Evolutionary conservation across 1,140 invertebrate species (phyloP).

Genomic region (Diabrotica virgifera): DNA sequence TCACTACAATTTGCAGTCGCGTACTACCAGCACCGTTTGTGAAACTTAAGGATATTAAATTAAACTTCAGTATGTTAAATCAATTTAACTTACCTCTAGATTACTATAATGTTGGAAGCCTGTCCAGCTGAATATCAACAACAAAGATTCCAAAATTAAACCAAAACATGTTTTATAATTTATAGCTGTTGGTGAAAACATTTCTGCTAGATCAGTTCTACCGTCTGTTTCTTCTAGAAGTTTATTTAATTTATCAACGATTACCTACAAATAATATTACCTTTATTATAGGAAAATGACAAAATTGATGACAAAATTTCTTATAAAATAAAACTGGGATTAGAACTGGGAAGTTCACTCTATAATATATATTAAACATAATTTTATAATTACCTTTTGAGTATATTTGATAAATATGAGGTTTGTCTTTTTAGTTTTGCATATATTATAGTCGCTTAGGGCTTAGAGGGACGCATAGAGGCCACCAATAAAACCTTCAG

Average conservation of each 20-base stretch:
- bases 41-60: no score
- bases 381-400: no score
- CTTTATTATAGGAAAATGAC: conserved; percentile 34
- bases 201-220: conserved; percentile 57
- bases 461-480: no score
- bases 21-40: no score
- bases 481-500: no score
- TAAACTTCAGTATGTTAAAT: no score
- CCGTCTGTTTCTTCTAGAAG: conserved; percentile 56
- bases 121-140: conserved; percentile 70
- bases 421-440: no score
- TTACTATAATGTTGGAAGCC: conserved; percentile 60
- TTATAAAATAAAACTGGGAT: no score
- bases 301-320: background rate
- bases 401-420: no score
- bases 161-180: conserved; percentile 56
- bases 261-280: conserved; percentile 40
- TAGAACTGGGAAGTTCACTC: background rate
- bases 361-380: background rate
- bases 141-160: conserved; percentile 58
- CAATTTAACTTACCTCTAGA: background rate
- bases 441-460: no score
- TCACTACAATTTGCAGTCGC: no score
- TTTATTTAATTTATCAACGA: conserved; percentile 49
- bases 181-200: conserved; percentile 53